Base-by-base conservation (phyloP, 2,797 vertebrate genomes). In the Hyperoplus immaculatus region DNA sequence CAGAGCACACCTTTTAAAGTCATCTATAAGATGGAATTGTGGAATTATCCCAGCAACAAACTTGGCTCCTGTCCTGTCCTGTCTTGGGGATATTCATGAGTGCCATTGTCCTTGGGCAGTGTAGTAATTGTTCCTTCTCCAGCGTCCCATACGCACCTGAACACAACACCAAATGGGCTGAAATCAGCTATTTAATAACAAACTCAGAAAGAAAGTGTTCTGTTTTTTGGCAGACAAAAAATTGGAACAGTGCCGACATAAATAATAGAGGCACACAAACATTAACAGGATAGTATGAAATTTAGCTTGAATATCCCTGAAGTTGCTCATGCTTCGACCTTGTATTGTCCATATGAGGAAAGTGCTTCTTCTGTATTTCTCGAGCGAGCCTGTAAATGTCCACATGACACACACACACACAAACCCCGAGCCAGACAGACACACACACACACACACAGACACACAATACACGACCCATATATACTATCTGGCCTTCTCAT, bases 401-500 rank as follows among this genome's bases (percentile, higher is more conserved):
- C 80, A 65, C 70, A 64, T 42, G 69, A 84, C 55, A 46, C 56
- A 69, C 36, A 84, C 55, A n/a, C n/a, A 46, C 64, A 69, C 36
- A 69, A 82, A 63, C 58, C 56, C 62, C 0, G 29, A 74, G 62
- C 66, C 75, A 55, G 79, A 72, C 73, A 69, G 73, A 81, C 69
- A 47, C 55, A 46, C 64, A 29, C 29, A 29, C 29, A 3, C 29
- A 63, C 36, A 69, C 75, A 55, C 45, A 69, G 78, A 51, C 80
- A 72, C 73, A 69, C 75, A 81, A 29, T 67, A 47, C 86, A 62
- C 69, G 75, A 85, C 88, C 87, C 89, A 89, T 84, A 92, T 88
- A 87, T 80, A 55, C 85, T 89, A 89, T 92, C 89, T 87, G 88
- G 84, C 85, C 74, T 57, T 65, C 82, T 87, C 88, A 88, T 92